A percentile compares a stretch with the other conserved stretches of the same genome.
Conservation (phyloP, 2,888 invertebrate genomes). For the Cerastoderma edule region DNA sequence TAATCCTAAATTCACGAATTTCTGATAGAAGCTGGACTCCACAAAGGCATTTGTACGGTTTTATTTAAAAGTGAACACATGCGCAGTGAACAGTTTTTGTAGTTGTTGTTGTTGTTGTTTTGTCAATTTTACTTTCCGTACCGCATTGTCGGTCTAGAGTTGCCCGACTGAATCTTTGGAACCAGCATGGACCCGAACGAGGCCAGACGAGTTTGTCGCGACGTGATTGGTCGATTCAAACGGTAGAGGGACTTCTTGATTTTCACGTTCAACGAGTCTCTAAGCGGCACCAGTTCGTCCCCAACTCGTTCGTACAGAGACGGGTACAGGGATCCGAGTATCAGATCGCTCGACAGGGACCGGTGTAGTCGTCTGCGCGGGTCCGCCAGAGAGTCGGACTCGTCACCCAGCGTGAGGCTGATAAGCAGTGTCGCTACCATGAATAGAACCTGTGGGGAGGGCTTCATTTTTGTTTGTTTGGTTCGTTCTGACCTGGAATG, state of each 20-base stretch:
- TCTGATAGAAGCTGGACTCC: too few species aligned
- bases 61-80: too few species aligned
- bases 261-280: slow-evolving; percentile 18
- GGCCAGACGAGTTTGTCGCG: slow-evolving; percentile 39
- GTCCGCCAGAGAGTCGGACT: too few species aligned
- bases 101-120: too few species aligned
- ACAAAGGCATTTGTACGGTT: too few species aligned
- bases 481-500: too few species aligned
- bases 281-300: background rate
- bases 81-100: too few species aligned
- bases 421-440: slow-evolving; percentile 10
- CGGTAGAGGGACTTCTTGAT: slow-evolving; percentile 31
- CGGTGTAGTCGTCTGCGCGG: slow-evolving; percentile 1
- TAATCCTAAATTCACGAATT: too few species aligned
- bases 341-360: slow-evolving; percentile 10
- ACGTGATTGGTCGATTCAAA: slow-evolving; percentile 33
- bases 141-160: slow-evolving; percentile 15
- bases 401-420: slow-evolving; percentile 2
- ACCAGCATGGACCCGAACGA: slow-evolving; percentile 42
- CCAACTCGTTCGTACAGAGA: background rate
- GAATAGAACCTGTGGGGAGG: slow-evolving; percentile 9
- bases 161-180: slow-evolving; percentile 19
- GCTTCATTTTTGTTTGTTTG: too few species aligned
- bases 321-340: slow-evolving; percentile 8
- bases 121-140: too few species aligned